Evolutionary conservation across 1,140 invertebrate genomes (phyloP).

Genomic region (Drosophila nigrodunni): DNA sequence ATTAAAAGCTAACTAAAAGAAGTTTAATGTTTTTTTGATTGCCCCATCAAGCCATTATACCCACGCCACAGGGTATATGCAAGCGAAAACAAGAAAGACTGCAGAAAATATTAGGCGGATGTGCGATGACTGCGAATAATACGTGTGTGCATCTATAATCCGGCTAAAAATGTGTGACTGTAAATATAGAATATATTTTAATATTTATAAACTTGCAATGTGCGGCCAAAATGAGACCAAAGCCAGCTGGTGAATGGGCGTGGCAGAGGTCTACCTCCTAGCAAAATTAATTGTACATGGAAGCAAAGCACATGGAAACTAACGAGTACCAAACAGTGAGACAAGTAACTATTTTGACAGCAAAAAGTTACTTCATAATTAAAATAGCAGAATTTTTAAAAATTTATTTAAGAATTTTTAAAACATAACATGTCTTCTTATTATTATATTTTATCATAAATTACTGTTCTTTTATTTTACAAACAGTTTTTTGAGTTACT

Average conservation of each 20-base stretch:
- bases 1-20: too few relatives aligned
- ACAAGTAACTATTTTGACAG: too few relatives aligned
- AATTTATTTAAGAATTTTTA: too few relatives aligned
- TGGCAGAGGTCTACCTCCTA: not conserved
- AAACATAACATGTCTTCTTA: too few relatives aligned
- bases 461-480: too few relatives aligned
- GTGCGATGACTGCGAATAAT: conserved; percentile 51
- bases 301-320: not conserved
- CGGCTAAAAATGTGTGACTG: conserved; percentile 27
- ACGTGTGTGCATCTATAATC: conserved; percentile 73
- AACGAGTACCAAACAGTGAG: not conserved
- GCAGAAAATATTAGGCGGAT: conserved; percentile 79
- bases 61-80: conserved; percentile 12
- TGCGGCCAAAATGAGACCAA: conserved; percentile 42
- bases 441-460: too few relatives aligned
- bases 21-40: too few relatives aligned
- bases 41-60: too few relatives aligned
- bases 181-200: conserved; percentile 30
- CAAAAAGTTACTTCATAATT: too few relatives aligned
- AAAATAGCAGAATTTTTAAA: too few relatives aligned
- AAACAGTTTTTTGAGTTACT: too few relatives aligned
- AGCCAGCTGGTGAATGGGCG: conserved; percentile 27
- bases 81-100: conserved; percentile 22
- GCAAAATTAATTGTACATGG: conserved; percentile 16
- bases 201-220: conserved; percentile 60